phyloP scores from a whole-genome alignment of 2,888 invertebrate genomes.

The Panzeria rudis region DNA sequence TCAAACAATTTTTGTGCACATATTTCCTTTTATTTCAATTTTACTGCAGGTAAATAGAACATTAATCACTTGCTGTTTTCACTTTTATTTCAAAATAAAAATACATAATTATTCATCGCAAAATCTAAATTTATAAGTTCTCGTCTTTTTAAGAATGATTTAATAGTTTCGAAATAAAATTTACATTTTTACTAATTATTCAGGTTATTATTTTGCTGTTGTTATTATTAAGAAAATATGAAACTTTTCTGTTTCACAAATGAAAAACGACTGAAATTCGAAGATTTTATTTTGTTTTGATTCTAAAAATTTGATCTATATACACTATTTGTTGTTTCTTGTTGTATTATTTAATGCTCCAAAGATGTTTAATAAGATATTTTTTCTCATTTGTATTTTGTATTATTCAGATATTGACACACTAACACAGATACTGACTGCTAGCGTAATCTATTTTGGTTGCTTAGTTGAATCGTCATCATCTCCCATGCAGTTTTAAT shows the following conservation, averaged over 20 bases:
- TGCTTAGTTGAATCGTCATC: background rate
- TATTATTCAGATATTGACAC: conserved; percentile 8
- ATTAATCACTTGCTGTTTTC: conserved; percentile 30
- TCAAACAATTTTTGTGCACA: background rate
- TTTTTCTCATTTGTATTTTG: conserved; percentile 36
- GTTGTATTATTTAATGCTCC: conserved; percentile 15
- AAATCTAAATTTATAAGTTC: background rate
- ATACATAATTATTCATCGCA: background rate
- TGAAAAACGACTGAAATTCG: conserved; percentile 77
- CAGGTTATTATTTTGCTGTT: background rate
- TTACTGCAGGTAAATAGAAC: conserved; percentile 8
- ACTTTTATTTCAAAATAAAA: conserved; percentile 16
- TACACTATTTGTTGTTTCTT: background rate
- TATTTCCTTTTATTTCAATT: background rate
- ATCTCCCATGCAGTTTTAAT: conserved; percentile 35
- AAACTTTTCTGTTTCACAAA: conserved; percentile 75
- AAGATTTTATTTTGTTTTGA: conserved; percentile 54
- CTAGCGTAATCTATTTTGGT: background rate
- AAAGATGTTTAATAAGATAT: conserved; percentile 26
- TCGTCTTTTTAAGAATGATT: background rate
- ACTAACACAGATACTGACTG: conserved; percentile 29
- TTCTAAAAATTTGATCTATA: conserved; percentile 23
- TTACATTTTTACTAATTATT: conserved; percentile 3
- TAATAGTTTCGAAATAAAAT: background rate
- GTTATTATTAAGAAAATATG: conserved; percentile 12